Evolutionary conservation across 2,113 vertebrate genomes (phyloP), one percentile per base, ranked within the genome.

Genomic region (Coryphaenoides rupestris): DNA sequence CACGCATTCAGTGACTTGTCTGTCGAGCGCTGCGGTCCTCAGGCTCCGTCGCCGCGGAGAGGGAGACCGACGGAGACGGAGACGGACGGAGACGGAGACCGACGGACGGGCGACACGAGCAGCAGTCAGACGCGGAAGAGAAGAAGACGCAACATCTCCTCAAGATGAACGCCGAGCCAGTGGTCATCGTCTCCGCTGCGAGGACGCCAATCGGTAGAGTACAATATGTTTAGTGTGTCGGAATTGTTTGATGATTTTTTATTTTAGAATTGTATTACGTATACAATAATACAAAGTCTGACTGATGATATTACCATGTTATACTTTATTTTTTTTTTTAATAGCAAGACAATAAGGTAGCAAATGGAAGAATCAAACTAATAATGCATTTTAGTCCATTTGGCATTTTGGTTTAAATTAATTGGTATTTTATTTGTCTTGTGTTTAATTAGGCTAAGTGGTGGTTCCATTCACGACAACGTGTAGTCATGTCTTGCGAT

Each of bases 141-240:
- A n/a, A n/a, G 3, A 45, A 9, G 59, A 0, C 16, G 3, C 33
- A 9, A n/a, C 40, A 60, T 46, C 14, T 6, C 19, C 24, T 22
- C 13, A 23, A 54, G 4, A 91, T 91, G 90, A 85, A 67, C 66
- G 5, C 70, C 0, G 93, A 94, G 3, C 74, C 89, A 0, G 90
- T 95, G 13, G 94, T 95, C 24, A 91, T 98, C 17, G 93, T 94
- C 21, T 88, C 94, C 10, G 95, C 95, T 15, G 92, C 89, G 9
- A 86, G 96, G 80, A 96, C 95, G 10, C 87, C 90, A 1, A 90
- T 98, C 24, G 96, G 96, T 98, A 86, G 89, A 40, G 33, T 40
- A 40, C 33, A 40, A 40, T 40, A 40, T 40, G n/a, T n/a, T n/a
- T n/a, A n/a, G n/a, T n/a, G n/a, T n/a, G n/a, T n/a, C n/a, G n/a